These are phyloP conservation scores for Sphaeramia orbicularis DNA, from an alignment of 2,797 vertebrate species.

Conservation along the genomic window DNA sequence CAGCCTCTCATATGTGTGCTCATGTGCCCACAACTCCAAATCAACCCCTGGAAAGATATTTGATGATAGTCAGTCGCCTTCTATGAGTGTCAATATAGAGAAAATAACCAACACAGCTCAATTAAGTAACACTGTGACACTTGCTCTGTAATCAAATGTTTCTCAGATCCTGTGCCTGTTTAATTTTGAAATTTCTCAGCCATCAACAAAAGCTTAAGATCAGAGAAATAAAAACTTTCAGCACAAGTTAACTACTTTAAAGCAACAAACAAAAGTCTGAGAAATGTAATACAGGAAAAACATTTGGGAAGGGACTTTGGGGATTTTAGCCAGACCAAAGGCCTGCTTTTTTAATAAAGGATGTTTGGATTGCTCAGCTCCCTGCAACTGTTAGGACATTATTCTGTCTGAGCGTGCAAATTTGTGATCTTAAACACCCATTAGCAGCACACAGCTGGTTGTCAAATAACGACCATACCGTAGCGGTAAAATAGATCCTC, in stretches of 20 bases:
- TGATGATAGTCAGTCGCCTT: conserved; percentile 3
- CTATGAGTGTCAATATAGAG: neutral
- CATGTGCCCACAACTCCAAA: conserved; percentile 92
- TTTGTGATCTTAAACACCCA: conserved; percentile 58
- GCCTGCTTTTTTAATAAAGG: conserved; percentile 62
- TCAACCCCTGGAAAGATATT: conserved; percentile 86
- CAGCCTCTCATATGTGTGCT: conserved; percentile 92
- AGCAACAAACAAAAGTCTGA: conserved; percentile 62
- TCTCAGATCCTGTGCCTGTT: conserved; percentile 41
- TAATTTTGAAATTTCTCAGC: conserved; percentile 33
- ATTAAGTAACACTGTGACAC: neutral
- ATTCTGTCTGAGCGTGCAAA: conserved; percentile 56
- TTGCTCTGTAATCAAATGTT: conserved; percentile 5
- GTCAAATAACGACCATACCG: conserved; percentile 65
- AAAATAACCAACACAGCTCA: conserved; percentile 23
- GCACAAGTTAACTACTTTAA: conserved; percentile 39
- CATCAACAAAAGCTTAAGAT: conserved; percentile 34
- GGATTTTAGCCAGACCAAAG: conserved; percentile 48
- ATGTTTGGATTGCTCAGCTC: conserved; percentile 49
- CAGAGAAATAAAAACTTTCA: conserved; percentile 39
- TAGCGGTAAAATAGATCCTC: conserved; percentile 85
- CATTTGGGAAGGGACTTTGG: conserved; percentile 50
- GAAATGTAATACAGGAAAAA: conserved; percentile 61
- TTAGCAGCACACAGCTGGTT: conserved; percentile 52
- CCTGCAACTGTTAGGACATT: conserved; percentile 44